phyloP scores from a whole-genome alignment of 1,140 invertebrate species.

The Drosophila insularis region DNA sequence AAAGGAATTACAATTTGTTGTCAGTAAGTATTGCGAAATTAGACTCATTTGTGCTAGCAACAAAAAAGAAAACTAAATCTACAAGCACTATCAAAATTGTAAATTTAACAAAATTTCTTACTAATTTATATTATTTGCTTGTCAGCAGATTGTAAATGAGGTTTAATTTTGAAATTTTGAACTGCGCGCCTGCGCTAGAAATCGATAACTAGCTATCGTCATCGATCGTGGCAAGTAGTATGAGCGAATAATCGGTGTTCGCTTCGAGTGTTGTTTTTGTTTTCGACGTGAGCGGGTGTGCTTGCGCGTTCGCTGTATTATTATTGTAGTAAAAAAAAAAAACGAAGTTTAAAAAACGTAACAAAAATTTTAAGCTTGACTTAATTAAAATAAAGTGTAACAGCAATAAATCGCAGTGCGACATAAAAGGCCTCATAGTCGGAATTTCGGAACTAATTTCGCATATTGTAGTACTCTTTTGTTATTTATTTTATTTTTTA shows the following conservation, averaged over 20 bases:
- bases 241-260: background rate
- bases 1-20: background rate
- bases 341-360: background rate
- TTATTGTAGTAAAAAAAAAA: background rate
- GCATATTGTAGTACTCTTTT: background rate
- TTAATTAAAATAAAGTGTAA: background rate
- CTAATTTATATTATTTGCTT: too few species aligned
- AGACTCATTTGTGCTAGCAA: too few species aligned
- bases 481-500: background rate
- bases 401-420: background rate
- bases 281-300: constrained; percentile 3
- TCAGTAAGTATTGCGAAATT: background rate
- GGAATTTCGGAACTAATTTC: background rate
- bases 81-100: too few species aligned
- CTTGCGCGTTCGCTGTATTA: background rate
- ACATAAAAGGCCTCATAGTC: background rate
- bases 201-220: too few species aligned
- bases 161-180: too few species aligned
- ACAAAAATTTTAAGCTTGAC: background rate
- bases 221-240: too few species aligned
- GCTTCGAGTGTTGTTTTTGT: background rate
- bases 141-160: too few species aligned
- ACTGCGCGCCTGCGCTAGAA: too few species aligned
- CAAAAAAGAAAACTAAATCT: too few species aligned
- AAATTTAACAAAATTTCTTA: too few species aligned